Base-by-base conservation (phyloP, 1,140 invertebrate genomes). In the Zaprionus capensis region DNA sequence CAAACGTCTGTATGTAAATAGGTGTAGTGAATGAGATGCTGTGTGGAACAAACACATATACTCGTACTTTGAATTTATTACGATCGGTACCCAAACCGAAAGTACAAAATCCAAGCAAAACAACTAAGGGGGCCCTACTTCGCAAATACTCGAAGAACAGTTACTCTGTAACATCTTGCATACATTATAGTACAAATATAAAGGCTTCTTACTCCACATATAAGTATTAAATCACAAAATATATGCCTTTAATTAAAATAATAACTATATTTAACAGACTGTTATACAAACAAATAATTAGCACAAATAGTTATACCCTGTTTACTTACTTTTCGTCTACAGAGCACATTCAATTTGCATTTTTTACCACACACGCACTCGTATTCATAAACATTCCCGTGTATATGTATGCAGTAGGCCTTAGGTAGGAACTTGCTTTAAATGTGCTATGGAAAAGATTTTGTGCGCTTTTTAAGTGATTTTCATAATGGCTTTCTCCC, bases 11-110 rank as follows among this genome's bases (percentile, higher is more conserved):
- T 24, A 64, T 68, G 75, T 62, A 82, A 75, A 71, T 83, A 65
- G 58, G 65, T 77, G 22, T 59, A 68, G 64, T 71, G 71, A 71
- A 76, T 76, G 56, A 70, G 74, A 80, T 71, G 79, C 75, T 81
- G 64, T 49, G 57, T 46, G 53, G 31, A 55, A 66, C 20, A 59
- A 36, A 44, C 51, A 71, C 59, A 58, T 66, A 63, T 58, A 77
- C 71, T 76, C 51, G 76, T 68, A 88, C 81, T 88, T 85, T 88
- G 81, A 87, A 88, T 90, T 85, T 83, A 74, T 77, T 90, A 74
- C 80, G 67, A 56, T 65, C 70, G 26, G 24, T 28, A 55, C 31
- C 36, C 59, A 36, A 66, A 70, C 26, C 53, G 71, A 62, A 26
- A 38, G 65, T 74, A 31, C 38, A 64, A 64, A 49, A 62, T 71